Evolutionary conservation across 2,113 vertebrate species (phyloP).

Genomic region (Gallinago undulata): DNA sequence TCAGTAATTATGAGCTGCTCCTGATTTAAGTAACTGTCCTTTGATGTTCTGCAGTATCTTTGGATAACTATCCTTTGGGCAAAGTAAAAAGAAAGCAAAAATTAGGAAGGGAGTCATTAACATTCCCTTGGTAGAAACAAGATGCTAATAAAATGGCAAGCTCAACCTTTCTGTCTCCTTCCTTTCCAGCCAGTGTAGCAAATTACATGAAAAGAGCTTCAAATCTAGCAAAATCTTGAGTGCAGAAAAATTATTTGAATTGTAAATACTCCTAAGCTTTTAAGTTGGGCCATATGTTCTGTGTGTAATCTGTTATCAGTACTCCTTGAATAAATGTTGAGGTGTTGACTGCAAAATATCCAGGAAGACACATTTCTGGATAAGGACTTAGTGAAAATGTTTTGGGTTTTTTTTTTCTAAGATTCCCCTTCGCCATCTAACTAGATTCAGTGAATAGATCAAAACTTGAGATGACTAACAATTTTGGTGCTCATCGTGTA

Average conservation of each 20-base stretch:
- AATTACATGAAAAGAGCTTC: neutral
- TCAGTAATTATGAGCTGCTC: slow-evolving; percentile 41
- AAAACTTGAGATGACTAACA: neutral
- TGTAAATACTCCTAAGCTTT: neutral
- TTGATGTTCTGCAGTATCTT: slow-evolving; percentile 48
- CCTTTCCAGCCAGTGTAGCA: neutral
- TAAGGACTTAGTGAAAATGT: neutral
- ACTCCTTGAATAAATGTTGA: neutral
- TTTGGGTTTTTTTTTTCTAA: neutral
- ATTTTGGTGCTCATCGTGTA: neutral
- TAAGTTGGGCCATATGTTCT: neutral
- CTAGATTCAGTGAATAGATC: neutral
- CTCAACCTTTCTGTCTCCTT: neutral
- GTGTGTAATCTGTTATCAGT: neutral
- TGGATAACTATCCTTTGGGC: slow-evolving; percentile 36
- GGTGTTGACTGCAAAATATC: neutral
- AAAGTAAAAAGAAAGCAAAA: slow-evolving; percentile 23
- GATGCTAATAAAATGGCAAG: slow-evolving; percentile 21
- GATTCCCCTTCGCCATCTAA: neutral
- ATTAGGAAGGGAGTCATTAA: slow-evolving; percentile 1
- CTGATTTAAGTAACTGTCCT: slow-evolving; percentile 42
- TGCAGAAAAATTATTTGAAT: neutral
- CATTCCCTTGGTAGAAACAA: slow-evolving; percentile 8
- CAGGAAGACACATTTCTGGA: neutral
- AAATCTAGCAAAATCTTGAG: neutral